These are phyloP conservation scores for Eremobia ochroleuca DNA, from an alignment of 2,888 invertebrate species.

Conservation along the genomic window DNA sequence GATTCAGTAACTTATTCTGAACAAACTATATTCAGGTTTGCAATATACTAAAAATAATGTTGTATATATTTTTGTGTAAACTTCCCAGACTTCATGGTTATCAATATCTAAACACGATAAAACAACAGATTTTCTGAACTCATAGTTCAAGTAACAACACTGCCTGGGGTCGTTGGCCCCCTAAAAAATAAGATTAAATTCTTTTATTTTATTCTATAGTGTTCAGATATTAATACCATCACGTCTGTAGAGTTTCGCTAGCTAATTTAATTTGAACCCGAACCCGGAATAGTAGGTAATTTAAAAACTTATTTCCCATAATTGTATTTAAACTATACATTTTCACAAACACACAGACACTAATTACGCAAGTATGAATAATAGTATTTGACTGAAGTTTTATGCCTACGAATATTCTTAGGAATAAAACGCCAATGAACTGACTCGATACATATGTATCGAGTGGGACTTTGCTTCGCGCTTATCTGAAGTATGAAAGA, in stretches of 20 bases:
- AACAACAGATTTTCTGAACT: background rate
- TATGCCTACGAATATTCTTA: slow-evolving; percentile 6
- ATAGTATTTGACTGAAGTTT: slow-evolving; percentile 12
- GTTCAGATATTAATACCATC: background rate
- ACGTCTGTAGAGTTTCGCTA: background rate
- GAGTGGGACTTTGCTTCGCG: slow-evolving; percentile 49
- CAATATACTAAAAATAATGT: no score
- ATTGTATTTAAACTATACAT: no score
- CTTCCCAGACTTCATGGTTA: no score
- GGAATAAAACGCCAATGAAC: background rate
- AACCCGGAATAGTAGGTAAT: background rate
- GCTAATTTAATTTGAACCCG: background rate
- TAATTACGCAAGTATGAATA: background rate
- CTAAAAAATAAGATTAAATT: background rate
- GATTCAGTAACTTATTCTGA: no score
- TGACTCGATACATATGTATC: slow-evolving; percentile 1
- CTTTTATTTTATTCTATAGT: background rate
- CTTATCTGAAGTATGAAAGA: slow-evolving; percentile 50
- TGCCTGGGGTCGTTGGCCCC: background rate
- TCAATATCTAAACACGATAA: background rate
- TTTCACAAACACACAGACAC: no score
- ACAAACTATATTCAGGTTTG: no score
- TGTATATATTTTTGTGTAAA: no score
- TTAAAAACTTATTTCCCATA: background rate
- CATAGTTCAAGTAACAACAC: background rate